Conservation (phyloP, 2,113 vertebrate genomes). For the Brienomyrus longianalis region DNA sequence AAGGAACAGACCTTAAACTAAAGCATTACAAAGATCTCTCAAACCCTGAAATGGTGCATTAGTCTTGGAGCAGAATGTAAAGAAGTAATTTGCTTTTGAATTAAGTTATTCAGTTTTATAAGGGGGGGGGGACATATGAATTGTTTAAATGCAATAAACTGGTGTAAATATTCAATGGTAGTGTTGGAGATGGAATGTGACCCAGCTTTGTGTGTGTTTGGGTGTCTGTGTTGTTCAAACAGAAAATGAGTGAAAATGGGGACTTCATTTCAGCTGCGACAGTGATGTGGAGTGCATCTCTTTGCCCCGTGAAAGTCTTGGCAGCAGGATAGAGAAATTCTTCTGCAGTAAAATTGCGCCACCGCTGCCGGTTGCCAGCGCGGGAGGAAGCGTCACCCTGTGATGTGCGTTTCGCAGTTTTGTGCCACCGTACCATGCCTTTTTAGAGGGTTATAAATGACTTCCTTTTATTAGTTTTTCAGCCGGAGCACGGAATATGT, state of each 20-base stretch:
- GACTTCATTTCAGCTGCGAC: not conserved
- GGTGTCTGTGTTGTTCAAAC: not conserved
- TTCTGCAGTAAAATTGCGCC: not conserved
- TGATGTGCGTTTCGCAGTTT: not conserved
- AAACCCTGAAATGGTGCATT: not conserved
- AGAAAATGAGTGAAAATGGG: not conserved
- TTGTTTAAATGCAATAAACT: not conserved
- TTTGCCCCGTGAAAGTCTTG: not conserved
- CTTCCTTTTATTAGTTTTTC: not conserved
- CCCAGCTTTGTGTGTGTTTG: not conserved
- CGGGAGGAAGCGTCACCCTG: not conserved
- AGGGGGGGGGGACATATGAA: not conserved
- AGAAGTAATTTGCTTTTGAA: not conserved
- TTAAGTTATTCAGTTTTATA: not conserved
- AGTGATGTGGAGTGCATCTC: not conserved
- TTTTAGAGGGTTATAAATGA: not conserved
- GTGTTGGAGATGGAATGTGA: not conserved
- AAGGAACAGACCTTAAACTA: not conserved
- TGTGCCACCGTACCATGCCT: not conserved
- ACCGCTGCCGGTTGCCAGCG: not conserved
- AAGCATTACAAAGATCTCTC: not conserved
- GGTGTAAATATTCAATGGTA: not conserved
- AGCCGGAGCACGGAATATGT: not conserved
- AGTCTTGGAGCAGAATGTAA: not conserved
- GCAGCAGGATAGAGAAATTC: not conserved